A percentile compares a stretch with the other conserved stretches of the same genome.
These are phyloP conservation scores for Furcifer pardalis DNA, from an alignment of 2,797 vertebrate species.

Conservation along the genomic window DNA sequence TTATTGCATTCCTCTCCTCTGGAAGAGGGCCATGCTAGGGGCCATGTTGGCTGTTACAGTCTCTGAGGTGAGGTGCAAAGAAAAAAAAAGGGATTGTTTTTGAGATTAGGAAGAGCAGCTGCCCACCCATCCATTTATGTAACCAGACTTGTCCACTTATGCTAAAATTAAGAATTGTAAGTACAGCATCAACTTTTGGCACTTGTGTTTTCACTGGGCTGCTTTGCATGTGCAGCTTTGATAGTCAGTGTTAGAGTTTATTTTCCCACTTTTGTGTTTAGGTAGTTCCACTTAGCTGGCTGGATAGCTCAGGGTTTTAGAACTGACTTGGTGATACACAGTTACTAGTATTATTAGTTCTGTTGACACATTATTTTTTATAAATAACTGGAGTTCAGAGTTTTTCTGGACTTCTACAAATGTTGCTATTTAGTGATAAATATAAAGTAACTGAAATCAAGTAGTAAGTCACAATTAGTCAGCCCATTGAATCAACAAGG, in stretches of 20 bases:
- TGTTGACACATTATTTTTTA: neutral
- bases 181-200: neutral
- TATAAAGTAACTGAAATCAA: neutral
- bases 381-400: neutral
- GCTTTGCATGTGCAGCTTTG: neutral
- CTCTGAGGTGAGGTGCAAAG: too few species aligned
- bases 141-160: neutral
- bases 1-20: too few species aligned
- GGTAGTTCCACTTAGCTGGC: neutral
- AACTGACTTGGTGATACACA: too few species aligned
- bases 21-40: too few species aligned
- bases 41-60: too few species aligned
- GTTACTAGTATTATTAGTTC: too few species aligned
- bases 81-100: too few species aligned
- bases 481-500: too few species aligned
- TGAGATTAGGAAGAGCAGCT: too few species aligned
- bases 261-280: neutral
- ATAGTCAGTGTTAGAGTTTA: neutral
- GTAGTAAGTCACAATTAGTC: too few species aligned
- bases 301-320: too few species aligned
- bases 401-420: neutral
- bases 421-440: neutral
- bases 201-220: neutral
- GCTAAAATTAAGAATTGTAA: neutral
- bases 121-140: too few species aligned